A percentile compares a stretch with the other conserved stretches of the same genome.
Conservation (phyloP, 2,113 vertebrate species). For the Himantopus leucocephalus region DNA sequence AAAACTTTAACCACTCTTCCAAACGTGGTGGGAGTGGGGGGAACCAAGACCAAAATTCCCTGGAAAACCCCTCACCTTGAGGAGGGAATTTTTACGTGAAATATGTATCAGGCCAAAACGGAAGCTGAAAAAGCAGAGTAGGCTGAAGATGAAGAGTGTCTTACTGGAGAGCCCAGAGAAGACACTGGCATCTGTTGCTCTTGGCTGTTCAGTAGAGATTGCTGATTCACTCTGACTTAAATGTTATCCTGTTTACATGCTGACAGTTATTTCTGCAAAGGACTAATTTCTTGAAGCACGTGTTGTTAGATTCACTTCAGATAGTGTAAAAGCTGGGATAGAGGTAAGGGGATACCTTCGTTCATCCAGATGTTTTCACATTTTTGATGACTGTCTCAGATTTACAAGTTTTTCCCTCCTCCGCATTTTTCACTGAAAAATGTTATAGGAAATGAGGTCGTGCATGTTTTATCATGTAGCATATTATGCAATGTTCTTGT, state of each 20-base stretch:
- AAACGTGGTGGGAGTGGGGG: neutral
- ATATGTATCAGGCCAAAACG: neutral
- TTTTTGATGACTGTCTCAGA: neutral
- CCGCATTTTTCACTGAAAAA: neutral
- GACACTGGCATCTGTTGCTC: neutral
- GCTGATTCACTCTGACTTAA: constrained; percentile 59
- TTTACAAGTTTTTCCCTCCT: neutral
- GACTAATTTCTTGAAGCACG: neutral
- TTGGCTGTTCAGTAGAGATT: neutral
- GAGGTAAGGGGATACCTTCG: neutral
- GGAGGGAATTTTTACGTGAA: neutral
- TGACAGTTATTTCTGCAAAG: neutral
- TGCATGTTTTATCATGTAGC: neutral
- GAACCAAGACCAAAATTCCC: neutral
- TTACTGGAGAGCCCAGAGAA: neutral
- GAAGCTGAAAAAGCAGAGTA: neutral
- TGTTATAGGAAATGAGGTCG: neutral
- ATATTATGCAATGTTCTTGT: neutral
- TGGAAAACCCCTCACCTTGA: neutral
- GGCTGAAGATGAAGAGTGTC: neutral
- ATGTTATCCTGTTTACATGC: constrained; percentile 44
- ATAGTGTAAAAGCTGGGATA: neutral
- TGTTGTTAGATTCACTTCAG: neutral
- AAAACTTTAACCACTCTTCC: neutral
- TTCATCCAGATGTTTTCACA: neutral